Evolutionary conservation across 2,113 vertebrate genomes (phyloP).

Genomic region (Porphyrio hochstetteri): DNA sequence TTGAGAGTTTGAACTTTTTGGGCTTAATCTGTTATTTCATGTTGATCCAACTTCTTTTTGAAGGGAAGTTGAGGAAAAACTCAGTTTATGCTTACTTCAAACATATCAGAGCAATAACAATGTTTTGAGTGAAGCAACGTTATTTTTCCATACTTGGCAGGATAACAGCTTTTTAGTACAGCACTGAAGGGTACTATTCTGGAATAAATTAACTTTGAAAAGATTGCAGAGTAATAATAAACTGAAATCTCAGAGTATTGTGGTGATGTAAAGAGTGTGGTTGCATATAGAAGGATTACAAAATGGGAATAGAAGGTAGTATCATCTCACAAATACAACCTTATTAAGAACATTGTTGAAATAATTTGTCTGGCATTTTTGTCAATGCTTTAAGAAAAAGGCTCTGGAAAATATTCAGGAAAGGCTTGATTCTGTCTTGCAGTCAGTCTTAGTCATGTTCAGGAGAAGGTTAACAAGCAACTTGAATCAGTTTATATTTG

Average conservation of each 20-base stretch:
- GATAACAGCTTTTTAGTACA: neutral
- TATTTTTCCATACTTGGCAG: neutral
- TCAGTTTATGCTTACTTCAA: neutral
- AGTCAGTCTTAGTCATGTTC: neutral
- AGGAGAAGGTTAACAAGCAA: neutral
- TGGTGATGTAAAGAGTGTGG: neutral
- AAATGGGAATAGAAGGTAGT: neutral
- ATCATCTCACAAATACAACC: neutral
- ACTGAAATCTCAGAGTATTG: neutral
- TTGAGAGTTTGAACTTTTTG: neutral
- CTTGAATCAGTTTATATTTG: neutral
- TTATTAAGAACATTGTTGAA: neutral
- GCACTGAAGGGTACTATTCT: neutral
- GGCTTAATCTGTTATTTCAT: neutral
- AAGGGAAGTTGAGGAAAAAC: neutral
- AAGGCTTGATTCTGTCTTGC: neutral
- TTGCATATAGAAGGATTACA: neutral
- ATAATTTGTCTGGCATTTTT: neutral
- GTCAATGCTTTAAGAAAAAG: neutral
- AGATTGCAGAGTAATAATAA: neutral
- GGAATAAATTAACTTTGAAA: neutral
- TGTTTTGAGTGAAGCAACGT: neutral
- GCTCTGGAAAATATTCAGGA: neutral
- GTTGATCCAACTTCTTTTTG: neutral
- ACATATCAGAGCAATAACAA: neutral